These are phyloP conservation scores for Parazoanthus darwini DNA, from an alignment of 92 coral and sea anemone genomes.

Conservation along the genomic window DNA sequence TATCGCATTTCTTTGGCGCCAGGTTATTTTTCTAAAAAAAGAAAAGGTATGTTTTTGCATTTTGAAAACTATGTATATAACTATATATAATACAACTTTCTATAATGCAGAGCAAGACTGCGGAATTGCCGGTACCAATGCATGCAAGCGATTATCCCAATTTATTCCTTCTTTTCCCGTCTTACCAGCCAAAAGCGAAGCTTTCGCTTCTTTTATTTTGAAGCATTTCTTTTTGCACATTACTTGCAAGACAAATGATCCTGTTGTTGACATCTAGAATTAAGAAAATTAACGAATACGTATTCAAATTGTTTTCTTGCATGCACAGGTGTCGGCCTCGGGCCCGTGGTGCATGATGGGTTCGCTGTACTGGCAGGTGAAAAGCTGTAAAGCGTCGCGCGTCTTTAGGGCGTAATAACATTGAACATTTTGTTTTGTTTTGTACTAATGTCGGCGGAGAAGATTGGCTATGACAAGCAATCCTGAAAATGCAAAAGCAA, in stretches of 20 bases:
- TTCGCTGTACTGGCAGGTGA: constrained; percentile 1
- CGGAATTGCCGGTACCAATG: neutral
- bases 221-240: too few species aligned
- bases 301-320: neutral
- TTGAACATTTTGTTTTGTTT: neutral
- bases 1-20: neutral
- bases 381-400: neutral
- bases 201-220: too few species aligned
- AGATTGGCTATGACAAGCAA: neutral
- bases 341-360: constrained; percentile 4
- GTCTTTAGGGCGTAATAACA: neutral
- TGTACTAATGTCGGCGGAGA: neutral
- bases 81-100: neutral
- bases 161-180: neutral
- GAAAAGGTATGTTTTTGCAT: neutral
- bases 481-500: neutral
- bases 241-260: neutral
- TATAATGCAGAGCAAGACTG: neutral
- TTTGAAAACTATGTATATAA: neutral
- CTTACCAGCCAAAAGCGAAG: neutral
- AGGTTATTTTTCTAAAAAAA: too few species aligned
- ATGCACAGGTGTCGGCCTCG: neutral
- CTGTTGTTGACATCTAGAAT: neutral
- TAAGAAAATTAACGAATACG: neutral
- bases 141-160: too few species aligned